These are phyloP conservation scores for Patella caerulea DNA, from an alignment of 2,888 invertebrate genomes.

Conservation along the genomic window DNA sequence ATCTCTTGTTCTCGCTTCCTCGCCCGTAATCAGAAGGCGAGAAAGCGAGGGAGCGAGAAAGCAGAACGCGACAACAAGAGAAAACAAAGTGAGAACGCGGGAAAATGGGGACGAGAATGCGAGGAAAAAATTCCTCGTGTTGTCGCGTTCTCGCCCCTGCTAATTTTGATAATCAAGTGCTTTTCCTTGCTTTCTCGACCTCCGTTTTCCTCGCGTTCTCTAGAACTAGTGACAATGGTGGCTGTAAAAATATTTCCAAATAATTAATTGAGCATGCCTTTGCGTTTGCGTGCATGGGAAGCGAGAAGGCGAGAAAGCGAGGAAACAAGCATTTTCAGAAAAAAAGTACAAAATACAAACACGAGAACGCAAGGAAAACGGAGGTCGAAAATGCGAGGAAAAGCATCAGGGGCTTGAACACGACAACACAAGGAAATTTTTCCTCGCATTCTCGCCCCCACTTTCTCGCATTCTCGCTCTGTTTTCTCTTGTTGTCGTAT, in stretches of 20 bases:
- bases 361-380: conserved; percentile 20
- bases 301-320: too few relatives aligned
- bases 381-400: conserved; percentile 7
- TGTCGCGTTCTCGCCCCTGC: conserved; percentile 8
- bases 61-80: background rate
- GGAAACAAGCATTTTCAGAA: too few relatives aligned
- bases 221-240: too few relatives aligned
- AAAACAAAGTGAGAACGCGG: background rate
- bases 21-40: background rate
- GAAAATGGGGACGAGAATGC: background rate
- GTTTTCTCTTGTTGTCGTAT: background rate
- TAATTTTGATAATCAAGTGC: background rate
- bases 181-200: conserved; percentile 3
- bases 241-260: too few relatives aligned
- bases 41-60: background rate
- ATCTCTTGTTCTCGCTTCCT: background rate
- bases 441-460: background rate
- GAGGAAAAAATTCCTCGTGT: background rate
- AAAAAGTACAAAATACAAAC: too few relatives aligned
- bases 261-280: too few relatives aligned
- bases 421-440: conserved; percentile 1
- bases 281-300: too few relatives aligned
- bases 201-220: conserved; percentile 20
- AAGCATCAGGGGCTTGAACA: conserved; percentile 12
- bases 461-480: background rate